Base-by-base conservation (phyloP, 2,797 vertebrate species). In the Silurus lanzhouensis region DNA sequence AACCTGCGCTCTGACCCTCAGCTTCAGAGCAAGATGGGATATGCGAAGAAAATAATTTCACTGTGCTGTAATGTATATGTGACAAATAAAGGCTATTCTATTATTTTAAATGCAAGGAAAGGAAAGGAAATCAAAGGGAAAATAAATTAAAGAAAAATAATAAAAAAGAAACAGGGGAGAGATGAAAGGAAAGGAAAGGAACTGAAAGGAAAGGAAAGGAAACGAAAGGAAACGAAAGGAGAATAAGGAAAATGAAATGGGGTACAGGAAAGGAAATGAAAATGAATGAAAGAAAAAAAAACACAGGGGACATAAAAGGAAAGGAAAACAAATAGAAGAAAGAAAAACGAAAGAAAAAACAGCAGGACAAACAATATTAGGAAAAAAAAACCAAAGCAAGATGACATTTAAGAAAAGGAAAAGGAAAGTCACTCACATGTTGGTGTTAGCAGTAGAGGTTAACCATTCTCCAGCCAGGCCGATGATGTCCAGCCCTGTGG, bases 401-500 rank as follows among this genome's bases (percentile, higher is more conserved):
- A 10, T 52, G 48, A 52, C 48, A 52, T 52, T 52, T 52, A 52
- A 52, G 1, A 2, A 20, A 13, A 60, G 5, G 15, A 60, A 71
- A 27, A 1, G 27, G 66, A 4, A 61, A 60, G 27, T 38, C 20
- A 86, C 88, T 90, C 71, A 90, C 89, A 90, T 90, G 87, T 90
- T 90, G 60, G 98, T 99, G 82, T 99, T 99, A 14, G 98, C 98
- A 1, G 98, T 97, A 25, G 98, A 99, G 6, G 98, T 99, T 88
- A 99, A 94, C 98, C 98, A 99, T 92, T 99, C 98, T 20, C 98
- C 98, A 0, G 98, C 98, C 92, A 99, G 92, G 46, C 98, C 98
- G 74, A 99, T 98, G 44, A 99, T 96, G 91, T 99, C 98, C 91
- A 99, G 91, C 67, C 98, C 98, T 57, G 97, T 96, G 3, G 98